Conservation (phyloP, 2,113 vertebrate genomes). For the Corynorhinus townsendii region DNA sequence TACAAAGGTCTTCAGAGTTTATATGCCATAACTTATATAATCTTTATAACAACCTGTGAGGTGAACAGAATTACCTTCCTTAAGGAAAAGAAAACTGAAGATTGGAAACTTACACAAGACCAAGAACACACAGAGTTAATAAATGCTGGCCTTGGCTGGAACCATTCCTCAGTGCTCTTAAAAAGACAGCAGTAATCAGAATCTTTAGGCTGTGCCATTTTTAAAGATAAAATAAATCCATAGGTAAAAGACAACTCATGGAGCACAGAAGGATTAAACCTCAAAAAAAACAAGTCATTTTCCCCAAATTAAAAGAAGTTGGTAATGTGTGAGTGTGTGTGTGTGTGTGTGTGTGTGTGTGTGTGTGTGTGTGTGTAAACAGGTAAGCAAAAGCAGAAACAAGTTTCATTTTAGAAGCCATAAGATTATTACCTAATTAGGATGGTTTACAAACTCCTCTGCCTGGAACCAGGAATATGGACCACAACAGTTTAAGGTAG, state of each 20-base stretch:
- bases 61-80: neutral
- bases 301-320: neutral
- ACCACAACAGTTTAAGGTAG: neutral
- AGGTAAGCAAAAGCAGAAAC: neutral
- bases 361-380: neutral
- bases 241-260: neutral
- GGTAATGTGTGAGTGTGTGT: neutral
- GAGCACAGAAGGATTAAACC: neutral
- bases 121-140: neutral
- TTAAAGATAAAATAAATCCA: slow-evolving; percentile 10
- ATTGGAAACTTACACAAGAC: neutral
- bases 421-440: neutral
- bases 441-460: neutral
- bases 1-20: neutral
- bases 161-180: neutral
- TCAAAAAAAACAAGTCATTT: neutral
- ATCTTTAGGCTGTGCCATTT: neutral
- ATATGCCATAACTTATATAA: neutral
- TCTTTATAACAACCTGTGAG: neutral
- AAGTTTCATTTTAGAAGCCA: neutral
- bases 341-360: neutral
- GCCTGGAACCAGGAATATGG: neutral
- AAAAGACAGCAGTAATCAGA: neutral
- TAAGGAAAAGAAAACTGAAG: slow-evolving; percentile 3
- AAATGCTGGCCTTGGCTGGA: neutral